Conservation (phyloP, 1,140 invertebrate species). For the Adoxophyes honmai region DNA sequence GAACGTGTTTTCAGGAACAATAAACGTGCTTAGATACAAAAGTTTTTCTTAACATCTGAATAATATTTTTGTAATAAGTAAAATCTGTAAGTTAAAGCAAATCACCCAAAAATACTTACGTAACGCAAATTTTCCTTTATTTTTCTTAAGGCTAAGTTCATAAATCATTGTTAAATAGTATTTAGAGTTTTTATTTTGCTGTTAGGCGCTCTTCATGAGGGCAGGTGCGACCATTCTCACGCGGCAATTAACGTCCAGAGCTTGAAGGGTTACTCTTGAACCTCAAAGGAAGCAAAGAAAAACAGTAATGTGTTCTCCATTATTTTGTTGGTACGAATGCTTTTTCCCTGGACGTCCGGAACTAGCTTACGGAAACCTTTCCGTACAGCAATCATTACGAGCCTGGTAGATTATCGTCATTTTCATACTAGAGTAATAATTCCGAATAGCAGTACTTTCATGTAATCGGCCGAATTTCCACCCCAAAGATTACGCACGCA, state of each 20-base stretch:
- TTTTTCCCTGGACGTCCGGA: slow-evolving; percentile 24
- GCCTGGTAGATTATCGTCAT: neutral
- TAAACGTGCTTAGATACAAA: no score
- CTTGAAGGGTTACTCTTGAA: slow-evolving; percentile 59
- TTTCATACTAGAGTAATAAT: no score
- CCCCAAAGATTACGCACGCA: neutral
- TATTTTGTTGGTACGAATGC: slow-evolving; percentile 35
- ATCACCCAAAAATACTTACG: no score
- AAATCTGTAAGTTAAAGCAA: no score
- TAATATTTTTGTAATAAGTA: no score
- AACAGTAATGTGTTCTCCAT: slow-evolving; percentile 51
- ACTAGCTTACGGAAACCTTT: neutral
- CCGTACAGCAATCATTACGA: neutral
- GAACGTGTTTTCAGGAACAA: no score
- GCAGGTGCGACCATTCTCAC: slow-evolving; percentile 62
- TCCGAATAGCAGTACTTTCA: no score
- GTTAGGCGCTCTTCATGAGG: slow-evolving; percentile 35
- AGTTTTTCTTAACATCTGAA: no score
- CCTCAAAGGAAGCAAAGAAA: slow-evolving; percentile 53
- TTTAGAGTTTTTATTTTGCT: slow-evolving; percentile 36
- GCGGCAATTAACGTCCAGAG: slow-evolving; percentile 64
- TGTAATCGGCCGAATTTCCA: no score
- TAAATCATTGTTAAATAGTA: neutral
- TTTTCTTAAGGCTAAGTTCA: no score
- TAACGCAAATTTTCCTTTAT: no score